phyloP scores from a whole-genome alignment of 2,888 invertebrate genomes.

The Aspidapion aeneum region DNA sequence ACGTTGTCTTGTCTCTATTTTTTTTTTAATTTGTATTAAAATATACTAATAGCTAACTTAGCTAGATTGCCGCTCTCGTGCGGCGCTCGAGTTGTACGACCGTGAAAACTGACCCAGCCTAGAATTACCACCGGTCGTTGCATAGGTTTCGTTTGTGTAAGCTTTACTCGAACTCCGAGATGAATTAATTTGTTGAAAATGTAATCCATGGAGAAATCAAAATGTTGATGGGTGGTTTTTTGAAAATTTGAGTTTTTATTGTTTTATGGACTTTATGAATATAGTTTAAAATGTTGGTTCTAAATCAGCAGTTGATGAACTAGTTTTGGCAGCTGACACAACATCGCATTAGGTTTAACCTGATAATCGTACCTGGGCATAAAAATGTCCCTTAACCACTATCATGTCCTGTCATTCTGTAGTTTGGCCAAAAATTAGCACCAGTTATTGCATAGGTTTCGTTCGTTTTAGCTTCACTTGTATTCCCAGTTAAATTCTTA shows the following conservation, averaged over 20 bases:
- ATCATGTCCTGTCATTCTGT: slow-evolving; percentile 45
- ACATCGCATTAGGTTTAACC: slow-evolving; percentile 57
- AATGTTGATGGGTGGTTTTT: too few relatives aligned
- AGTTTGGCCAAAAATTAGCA: slow-evolving; percentile 43
- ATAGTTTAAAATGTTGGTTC: too few relatives aligned
- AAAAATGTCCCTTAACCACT: slow-evolving; percentile 39
- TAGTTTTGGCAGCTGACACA: too few relatives aligned
- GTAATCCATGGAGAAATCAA: too few relatives aligned
- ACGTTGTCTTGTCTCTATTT: too few relatives aligned
- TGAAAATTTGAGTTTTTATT: slow-evolving; percentile 23
- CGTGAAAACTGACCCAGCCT: too few relatives aligned
- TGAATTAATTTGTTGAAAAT: slow-evolving; percentile 11
- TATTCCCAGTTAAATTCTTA: too few relatives aligned
- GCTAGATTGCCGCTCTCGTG: too few relatives aligned
- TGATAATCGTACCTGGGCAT: slow-evolving; percentile 38
- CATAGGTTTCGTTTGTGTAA: slow-evolving; percentile 45
- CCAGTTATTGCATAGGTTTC: slow-evolving; percentile 45
- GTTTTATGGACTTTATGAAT: slow-evolving; percentile 44
- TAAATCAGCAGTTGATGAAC: too few relatives aligned
- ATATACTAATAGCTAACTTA: too few relatives aligned
- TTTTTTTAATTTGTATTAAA: too few relatives aligned
- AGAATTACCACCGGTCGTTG: slow-evolving; percentile 41
- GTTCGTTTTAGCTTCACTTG: slow-evolving; percentile 41
- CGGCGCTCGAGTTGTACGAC: too few relatives aligned
- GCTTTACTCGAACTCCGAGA: slow-evolving; percentile 32